phyloP scores from a whole-genome alignment of 2,888 invertebrate species.

The Brachyptera putata region DNA sequence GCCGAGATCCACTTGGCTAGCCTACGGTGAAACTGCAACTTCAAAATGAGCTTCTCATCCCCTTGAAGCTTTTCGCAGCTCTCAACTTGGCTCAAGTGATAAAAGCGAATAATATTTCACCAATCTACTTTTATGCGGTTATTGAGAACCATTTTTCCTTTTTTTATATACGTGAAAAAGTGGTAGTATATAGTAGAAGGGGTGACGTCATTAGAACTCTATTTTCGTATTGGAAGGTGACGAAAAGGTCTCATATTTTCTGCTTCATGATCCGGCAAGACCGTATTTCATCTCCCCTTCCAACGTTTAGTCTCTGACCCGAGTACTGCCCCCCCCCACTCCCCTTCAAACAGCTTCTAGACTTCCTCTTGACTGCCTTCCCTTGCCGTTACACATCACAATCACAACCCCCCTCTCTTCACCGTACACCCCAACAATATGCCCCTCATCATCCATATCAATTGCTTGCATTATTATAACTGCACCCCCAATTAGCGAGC shows the following conservation, averaged over 20 bases:
- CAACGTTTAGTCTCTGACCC: constrained; percentile 21
- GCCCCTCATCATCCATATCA: neutral
- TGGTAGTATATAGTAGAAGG: no score
- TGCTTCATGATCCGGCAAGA: constrained; percentile 11
- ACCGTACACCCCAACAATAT: neutral
- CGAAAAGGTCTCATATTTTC: constrained; percentile 24
- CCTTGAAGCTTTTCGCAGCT: constrained; percentile 13
- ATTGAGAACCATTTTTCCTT: constrained; percentile 15
- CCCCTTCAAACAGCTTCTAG: neutral
- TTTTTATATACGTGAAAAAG: no score
- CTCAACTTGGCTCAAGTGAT: constrained; percentile 17
- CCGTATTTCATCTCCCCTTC: constrained; percentile 9
- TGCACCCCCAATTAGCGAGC: constrained; percentile 7
- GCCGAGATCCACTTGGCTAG: constrained; percentile 23
- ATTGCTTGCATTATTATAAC: neutral
- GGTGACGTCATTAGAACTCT: constrained; percentile 18
- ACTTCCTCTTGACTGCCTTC: no score
- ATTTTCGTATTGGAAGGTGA: constrained; percentile 14
- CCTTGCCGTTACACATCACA: neutral
- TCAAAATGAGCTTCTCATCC: constrained; percentile 28
- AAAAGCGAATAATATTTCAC: constrained; percentile 27
- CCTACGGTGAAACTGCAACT: constrained; percentile 27
- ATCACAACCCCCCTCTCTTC: neutral
- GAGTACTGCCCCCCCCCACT: neutral
- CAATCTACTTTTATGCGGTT: constrained; percentile 12